Evolutionary conservation across 2,888 invertebrate species (phyloP).

Genomic region (Nemotelus nigrinus): DNA sequence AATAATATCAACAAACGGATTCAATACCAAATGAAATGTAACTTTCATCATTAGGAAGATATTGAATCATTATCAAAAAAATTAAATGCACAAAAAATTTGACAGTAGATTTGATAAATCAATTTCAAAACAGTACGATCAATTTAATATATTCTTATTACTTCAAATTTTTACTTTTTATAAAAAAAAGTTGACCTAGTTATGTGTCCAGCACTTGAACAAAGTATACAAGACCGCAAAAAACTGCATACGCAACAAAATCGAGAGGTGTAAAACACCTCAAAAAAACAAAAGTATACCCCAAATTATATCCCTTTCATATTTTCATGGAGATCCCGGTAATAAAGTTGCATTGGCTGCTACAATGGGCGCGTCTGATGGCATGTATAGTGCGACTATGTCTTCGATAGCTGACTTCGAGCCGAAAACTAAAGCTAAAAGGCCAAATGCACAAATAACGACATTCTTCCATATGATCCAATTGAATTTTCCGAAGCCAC

Average conservation of each 20-base stretch:
- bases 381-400: conserved; percentile 65
- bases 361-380: not conserved
- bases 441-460: conserved; percentile 77
- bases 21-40: too few relatives aligned
- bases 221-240: not conserved
- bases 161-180: too few relatives aligned
- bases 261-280: not conserved
- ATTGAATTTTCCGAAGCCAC: conserved; percentile 77
- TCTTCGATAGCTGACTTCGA: conserved; percentile 73
- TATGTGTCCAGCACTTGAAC: conserved; percentile 34
- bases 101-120: too few relatives aligned
- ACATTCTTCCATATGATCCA: conserved; percentile 84
- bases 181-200: not conserved
- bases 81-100: too few relatives aligned
- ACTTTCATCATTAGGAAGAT: too few relatives aligned
- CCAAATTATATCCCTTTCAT: not conserved
- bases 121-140: too few relatives aligned
- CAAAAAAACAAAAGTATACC: conserved; percentile 9
- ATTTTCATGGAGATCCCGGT: conserved; percentile 9
- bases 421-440: conserved; percentile 85
- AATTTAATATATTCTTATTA: too few relatives aligned
- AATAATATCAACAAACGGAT: too few relatives aligned
- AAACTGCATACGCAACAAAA: not conserved
- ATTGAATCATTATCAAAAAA: too few relatives aligned
- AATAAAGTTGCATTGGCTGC: conserved; percentile 21